These are phyloP conservation scores for Pelosia muscerda DNA, from an alignment of 2,888 invertebrate genomes.

Conservation along the genomic window DNA sequence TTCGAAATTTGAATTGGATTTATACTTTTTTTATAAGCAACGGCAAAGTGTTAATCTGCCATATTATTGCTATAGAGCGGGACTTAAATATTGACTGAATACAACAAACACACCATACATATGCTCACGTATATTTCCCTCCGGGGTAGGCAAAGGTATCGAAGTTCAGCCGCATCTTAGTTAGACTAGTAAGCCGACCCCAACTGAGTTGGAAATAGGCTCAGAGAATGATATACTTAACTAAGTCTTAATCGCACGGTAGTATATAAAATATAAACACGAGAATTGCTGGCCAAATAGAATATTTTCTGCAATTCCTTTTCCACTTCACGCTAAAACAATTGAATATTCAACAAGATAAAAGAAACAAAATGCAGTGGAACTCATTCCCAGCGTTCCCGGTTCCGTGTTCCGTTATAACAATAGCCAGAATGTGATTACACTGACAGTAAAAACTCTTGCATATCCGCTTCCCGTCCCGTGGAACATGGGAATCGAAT, in stretches of 20 bases:
- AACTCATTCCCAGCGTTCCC: constrained; percentile 9
- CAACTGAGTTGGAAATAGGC: too few relatives aligned
- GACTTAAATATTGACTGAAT: too few relatives aligned
- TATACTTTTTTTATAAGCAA: constrained; percentile 41
- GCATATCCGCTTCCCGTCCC: not conserved
- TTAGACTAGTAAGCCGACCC: too few relatives aligned
- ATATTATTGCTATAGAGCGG: constrained; percentile 33
- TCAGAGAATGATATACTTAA: too few relatives aligned
- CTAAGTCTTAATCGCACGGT: too few relatives aligned
- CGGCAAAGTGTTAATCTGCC: constrained; percentile 31
- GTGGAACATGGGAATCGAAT: constrained; percentile 44
- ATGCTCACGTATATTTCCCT: too few relatives aligned
- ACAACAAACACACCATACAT: too few relatives aligned
- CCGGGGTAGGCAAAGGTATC: too few relatives aligned
- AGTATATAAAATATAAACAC: too few relatives aligned
- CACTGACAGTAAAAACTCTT: constrained; percentile 29
- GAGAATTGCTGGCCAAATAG: not conserved
- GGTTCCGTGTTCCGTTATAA: constrained; percentile 11
- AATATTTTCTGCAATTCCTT: not conserved
- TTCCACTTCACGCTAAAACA: not conserved
- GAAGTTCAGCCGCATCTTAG: too few relatives aligned
- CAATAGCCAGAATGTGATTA: constrained; percentile 28
- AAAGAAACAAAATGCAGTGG: not conserved
- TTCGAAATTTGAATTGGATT: constrained; percentile 51
- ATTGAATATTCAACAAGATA: not conserved